Base-by-base conservation (phyloP, 2,888 invertebrate genomes). In the Prosopocoilus inquinatus region DNA sequence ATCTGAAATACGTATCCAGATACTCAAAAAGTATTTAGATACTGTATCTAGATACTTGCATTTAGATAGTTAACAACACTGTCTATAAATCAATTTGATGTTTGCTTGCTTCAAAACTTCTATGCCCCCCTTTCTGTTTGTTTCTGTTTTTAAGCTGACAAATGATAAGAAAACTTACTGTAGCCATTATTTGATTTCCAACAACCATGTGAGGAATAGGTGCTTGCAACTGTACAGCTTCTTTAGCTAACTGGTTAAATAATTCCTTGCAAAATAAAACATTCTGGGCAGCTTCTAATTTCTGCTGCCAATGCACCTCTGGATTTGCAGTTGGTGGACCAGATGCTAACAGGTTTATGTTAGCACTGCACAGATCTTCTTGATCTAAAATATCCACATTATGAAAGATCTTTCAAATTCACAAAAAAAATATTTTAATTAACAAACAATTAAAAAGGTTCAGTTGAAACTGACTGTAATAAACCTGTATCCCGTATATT, bases 151-250 rank as follows among this genome's bases (percentile, higher is more conserved):
- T n/a, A n/a, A n/a, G n/a, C n/a, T n/a, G n/a, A 28, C 5, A 28
- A 20, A n/a, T n/a, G n/a, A n/a, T n/a, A 20, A 20, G 4, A 20
- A 50, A 1, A 44, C 77, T 77, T 74, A 94, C 91, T 15, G 96
- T 95, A 2, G 95, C 94, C 81, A 96, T 92, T 60, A 97, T 96
- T 78, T 96, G 95, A 78, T 96, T 96, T 45, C 96, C 96, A 38
- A 96, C 94, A 5, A 97, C 96, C 84, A 97, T 91, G 70, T 96
- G 96, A 0, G 96, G 96, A 71, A 96, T 94, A 0, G 92, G 90
- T 0, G 94, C 91, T 69, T 94, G 92, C 2, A 95, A 78, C 71
- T 95, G 94, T 3, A 96, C 95, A 0, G 97, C 96, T 75, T 97
- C 97, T 50, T 94, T 88, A 0, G 96, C 96, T 51, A 97, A 78